phyloP scores from a whole-genome alignment of 2,113 vertebrate species.

The Neodon shergylaensis region DNA sequence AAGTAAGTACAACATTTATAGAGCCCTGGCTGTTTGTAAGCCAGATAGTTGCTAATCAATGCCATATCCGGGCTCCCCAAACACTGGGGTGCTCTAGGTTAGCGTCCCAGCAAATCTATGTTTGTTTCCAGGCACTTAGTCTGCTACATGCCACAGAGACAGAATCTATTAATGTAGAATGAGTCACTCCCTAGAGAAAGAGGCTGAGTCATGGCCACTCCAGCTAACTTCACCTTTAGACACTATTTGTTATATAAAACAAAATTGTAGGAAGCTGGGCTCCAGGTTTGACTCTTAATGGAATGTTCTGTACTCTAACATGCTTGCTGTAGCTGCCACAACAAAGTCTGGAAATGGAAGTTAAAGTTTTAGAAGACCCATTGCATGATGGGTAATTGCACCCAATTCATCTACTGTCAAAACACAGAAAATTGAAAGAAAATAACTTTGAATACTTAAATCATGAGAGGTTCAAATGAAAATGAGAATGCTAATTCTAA shows the following conservation, averaged over 20 bases:
- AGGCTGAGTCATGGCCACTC: slow-evolving; percentile 68
- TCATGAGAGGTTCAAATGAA: not conserved
- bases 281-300: slow-evolving; percentile 8
- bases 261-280: slow-evolving; percentile 37
- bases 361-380: not conserved
- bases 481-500: not conserved
- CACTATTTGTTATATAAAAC: slow-evolving; percentile 64
- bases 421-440: not conserved
- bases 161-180: slow-evolving; percentile 58
- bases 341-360: slow-evolving; percentile 21
- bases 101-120: slow-evolving; percentile 15
- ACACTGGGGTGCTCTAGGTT: not conserved
- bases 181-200: slow-evolving; percentile 65
- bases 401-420: slow-evolving; percentile 42
- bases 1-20: slow-evolving; percentile 11
- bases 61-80: not conserved
- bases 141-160: slow-evolving; percentile 13
- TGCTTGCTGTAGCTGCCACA: slow-evolving; percentile 24
- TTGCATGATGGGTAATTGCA: not conserved
- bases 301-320: slow-evolving; percentile 57
- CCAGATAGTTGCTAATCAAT: slow-evolving; percentile 7
- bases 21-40: not conserved
- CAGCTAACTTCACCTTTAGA: slow-evolving; percentile 65
- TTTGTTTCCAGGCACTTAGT: slow-evolving; percentile 59
- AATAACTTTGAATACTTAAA: not conserved